A percentile compares a stretch with the other conserved stretches of the same genome.
Evolutionary conservation across 1,140 invertebrate genomes (phyloP).

Genomic region (Drosophila chauvacae): DNA sequence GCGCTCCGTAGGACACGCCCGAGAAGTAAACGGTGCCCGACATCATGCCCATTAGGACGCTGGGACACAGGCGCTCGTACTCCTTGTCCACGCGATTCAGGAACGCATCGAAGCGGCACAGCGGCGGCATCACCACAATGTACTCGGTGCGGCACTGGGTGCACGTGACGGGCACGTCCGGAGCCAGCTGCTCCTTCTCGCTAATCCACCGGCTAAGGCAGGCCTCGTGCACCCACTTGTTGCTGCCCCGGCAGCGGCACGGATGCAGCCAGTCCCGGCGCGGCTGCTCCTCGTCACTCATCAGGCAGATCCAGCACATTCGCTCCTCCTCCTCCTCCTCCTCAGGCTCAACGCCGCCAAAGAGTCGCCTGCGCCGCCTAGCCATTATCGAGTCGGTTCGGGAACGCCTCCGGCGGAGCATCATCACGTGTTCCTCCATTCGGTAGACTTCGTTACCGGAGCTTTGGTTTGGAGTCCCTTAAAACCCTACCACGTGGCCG

Average conservation of each 20-base stretch:
- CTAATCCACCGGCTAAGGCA: constrained; percentile 69
- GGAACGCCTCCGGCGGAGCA: background rate
- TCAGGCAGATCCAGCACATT: constrained; percentile 68
- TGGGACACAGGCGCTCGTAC: constrained; percentile 54
- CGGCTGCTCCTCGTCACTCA: constrained; percentile 46
- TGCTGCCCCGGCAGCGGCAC: constrained; percentile 68
- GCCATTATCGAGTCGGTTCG: background rate
- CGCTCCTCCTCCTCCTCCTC: constrained; percentile 21
- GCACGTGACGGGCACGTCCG: constrained; percentile 42
- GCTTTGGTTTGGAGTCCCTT: background rate
- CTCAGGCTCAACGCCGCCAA: constrained; percentile 14
- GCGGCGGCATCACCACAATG: constrained; percentile 56
- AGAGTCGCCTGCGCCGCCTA: background rate
- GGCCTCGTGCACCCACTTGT: constrained; percentile 68
- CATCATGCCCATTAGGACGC: constrained; percentile 55
- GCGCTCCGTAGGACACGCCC: constrained; percentile 50
- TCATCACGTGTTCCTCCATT: background rate
- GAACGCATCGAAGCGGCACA: constrained; percentile 45
- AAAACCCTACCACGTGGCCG: background rate
- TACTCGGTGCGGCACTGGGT: constrained; percentile 65
- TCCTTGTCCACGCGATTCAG: constrained; percentile 43
- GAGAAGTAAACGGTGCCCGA: constrained; percentile 58
- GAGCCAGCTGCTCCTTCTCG: constrained; percentile 51
- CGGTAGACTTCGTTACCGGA: too few relatives aligned
- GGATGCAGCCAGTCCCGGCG: constrained; percentile 60